phyloP scores from a whole-genome alignment of 1,140 invertebrate genomes.

The Galleria mellonella region DNA sequence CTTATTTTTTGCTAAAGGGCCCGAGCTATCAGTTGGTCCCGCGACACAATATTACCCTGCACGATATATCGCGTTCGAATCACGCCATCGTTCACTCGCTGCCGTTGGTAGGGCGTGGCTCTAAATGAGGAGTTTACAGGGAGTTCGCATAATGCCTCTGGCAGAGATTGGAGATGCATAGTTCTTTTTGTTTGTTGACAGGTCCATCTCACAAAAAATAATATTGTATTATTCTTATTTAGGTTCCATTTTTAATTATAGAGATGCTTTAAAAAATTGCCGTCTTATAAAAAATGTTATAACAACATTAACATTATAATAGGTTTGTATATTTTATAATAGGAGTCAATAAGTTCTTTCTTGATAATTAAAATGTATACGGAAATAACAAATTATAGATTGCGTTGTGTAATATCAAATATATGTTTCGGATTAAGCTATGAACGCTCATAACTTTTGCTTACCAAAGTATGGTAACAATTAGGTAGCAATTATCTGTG shows the following conservation, averaged over 20 bases:
- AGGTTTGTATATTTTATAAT: too few relatives aligned
- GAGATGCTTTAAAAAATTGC: too few relatives aligned
- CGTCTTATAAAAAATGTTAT: too few relatives aligned
- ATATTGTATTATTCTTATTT: background rate
- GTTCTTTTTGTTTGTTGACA: constrained; percentile 11
- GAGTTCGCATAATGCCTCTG: constrained; percentile 22
- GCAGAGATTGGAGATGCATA: constrained; percentile 11
- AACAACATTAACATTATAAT: too few relatives aligned
- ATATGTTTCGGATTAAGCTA: too few relatives aligned
- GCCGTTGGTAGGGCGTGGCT: constrained; percentile 33
- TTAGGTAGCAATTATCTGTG: too few relatives aligned
- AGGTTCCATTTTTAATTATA: background rate
- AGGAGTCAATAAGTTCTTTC: too few relatives aligned
- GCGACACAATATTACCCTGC: constrained; percentile 63
- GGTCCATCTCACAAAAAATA: too few relatives aligned
- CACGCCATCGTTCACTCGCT: constrained; percentile 57
- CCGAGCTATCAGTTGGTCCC: constrained; percentile 54
- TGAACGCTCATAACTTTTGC: too few relatives aligned
- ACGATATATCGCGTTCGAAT: constrained; percentile 58
- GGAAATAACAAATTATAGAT: background rate
- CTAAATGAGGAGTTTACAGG: constrained; percentile 38
- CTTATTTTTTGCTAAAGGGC: constrained; percentile 66
- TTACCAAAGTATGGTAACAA: too few relatives aligned
- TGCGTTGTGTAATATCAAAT: too few relatives aligned
- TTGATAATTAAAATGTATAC: background rate